These are phyloP conservation scores for Epizoanthus rinbou DNA, from an alignment of 92 coral and sea anemone species.

Conservation along the genomic window DNA sequence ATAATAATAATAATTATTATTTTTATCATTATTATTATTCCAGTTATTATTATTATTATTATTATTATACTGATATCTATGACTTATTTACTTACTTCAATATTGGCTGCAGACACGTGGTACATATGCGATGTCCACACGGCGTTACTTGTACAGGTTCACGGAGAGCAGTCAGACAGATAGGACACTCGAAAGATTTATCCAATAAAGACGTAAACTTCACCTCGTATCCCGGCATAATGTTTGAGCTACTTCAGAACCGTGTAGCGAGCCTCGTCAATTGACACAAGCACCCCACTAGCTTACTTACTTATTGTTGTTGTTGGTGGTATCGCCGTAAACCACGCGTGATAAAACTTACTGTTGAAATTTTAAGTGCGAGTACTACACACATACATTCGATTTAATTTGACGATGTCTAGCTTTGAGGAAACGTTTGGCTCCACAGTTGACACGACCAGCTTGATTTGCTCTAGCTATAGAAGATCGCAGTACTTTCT, in stretches of 20 bases:
- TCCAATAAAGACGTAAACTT: conserved; percentile 79
- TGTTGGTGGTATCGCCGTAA: background rate
- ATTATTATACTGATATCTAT: too few relatives aligned
- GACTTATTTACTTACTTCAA: conserved; percentile 60
- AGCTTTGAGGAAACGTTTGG: background rate
- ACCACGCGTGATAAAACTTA: too few relatives aligned
- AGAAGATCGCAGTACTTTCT: too few relatives aligned
- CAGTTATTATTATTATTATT: too few relatives aligned
- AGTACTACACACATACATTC: too few relatives aligned
- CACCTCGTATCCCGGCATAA: conserved; percentile 96
- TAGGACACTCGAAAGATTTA: conserved; percentile 97
- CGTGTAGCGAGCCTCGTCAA: background rate
- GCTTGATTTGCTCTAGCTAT: background rate
- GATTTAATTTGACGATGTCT: too few relatives aligned
- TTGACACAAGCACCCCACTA: background rate
- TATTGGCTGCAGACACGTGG: conserved; percentile 92
- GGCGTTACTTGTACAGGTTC: conserved; percentile 99
- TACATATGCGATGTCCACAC: conserved; percentile 97
- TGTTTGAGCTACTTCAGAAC: background rate
- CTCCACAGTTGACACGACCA: background rate
- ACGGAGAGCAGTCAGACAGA: conserved; percentile 92
- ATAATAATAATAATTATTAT: too few relatives aligned
- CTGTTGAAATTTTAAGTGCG: too few relatives aligned
- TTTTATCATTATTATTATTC: background rate
- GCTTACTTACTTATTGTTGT: background rate